Evolutionary conservation across 2,113 vertebrate species (phyloP), one percentile per base, ranked within the genome.

Genomic region (Pimephales promelas): DNA sequence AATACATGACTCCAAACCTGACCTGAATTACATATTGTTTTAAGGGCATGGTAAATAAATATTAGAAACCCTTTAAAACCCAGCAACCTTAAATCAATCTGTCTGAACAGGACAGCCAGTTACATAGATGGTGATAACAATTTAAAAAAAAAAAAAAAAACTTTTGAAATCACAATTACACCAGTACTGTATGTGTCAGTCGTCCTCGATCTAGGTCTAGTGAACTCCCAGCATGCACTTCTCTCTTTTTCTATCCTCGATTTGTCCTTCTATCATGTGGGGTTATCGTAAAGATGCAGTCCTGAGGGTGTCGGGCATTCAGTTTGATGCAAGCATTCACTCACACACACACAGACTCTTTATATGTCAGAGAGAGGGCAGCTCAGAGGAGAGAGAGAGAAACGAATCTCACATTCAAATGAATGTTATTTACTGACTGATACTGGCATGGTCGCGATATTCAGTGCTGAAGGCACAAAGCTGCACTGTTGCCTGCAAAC

Each of bases 221-320:
- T 47, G 16, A 79, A 62, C 36, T 78, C 75, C 54, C 34, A 59
- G 31, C 54, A 59, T 61, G 54, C 75, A 59, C 54, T 45, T 6
- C 24, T 62, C 40, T 45, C 14, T 45, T 28, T 79, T 26, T 20
- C 68, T 24, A 72, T n/a, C 40, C 40, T 72, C 36, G 0, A 72
- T 45, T 72, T 45, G 36, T 77, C 1, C 20, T 34, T 4, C 18
- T 54, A 61, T 66, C 78, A 66, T 64, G 57, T 47, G 59, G 26
- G 24, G 43, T 34, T 40, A 20, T 59, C 28, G 73, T 75, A 81
- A 87, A 88, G 40, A 89, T 89, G 86, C 64, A 87, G 84, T 31
- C 59, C 52, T 4, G 82, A 56, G 59, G 75, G 10, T 71, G 86
- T 68, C 81, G 9, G 56, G 56, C 34, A 57, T 70, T 40, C 20